Percentiles rank a stretch among this genome's conserved stretches.
Conservation (phyloP, 2,797 vertebrate genomes). For the Pantherophis vulpinus region DNA sequence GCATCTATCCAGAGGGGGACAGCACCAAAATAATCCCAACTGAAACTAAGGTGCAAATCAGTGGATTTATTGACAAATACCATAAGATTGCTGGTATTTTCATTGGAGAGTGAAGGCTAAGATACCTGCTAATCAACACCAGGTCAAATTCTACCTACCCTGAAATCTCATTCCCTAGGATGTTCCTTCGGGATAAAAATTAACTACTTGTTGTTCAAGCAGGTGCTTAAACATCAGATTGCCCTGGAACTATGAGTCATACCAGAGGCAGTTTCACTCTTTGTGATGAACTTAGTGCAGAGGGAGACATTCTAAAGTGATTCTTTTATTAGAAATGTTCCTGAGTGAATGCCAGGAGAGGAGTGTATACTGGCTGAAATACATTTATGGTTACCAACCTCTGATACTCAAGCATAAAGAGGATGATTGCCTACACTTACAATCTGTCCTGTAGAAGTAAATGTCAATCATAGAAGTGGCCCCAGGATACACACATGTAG, state of each 20-base stretch:
- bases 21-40: neutral
- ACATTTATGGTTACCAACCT: neutral
- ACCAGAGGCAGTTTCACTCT: neutral
- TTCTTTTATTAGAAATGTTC: neutral
- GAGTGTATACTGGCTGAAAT: neutral
- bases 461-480: neutral
- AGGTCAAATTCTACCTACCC: neutral
- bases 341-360: neutral
- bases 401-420: neutral
- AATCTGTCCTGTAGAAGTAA: neutral
- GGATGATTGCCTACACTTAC: neutral
- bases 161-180: neutral
- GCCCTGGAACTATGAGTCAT: neutral
- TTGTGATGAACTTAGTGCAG: neutral
- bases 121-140: neutral
- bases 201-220: neutral
- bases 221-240: neutral
- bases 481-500: neutral
- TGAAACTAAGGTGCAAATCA: neutral
- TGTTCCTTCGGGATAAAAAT: neutral
- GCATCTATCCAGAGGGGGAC: neutral
- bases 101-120: neutral
- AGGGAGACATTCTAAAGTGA: neutral
- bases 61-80: neutral
- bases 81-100: neutral